phyloP scores from a whole-genome alignment of 2,113 vertebrate species.

The Seriola rivoliana region DNA sequence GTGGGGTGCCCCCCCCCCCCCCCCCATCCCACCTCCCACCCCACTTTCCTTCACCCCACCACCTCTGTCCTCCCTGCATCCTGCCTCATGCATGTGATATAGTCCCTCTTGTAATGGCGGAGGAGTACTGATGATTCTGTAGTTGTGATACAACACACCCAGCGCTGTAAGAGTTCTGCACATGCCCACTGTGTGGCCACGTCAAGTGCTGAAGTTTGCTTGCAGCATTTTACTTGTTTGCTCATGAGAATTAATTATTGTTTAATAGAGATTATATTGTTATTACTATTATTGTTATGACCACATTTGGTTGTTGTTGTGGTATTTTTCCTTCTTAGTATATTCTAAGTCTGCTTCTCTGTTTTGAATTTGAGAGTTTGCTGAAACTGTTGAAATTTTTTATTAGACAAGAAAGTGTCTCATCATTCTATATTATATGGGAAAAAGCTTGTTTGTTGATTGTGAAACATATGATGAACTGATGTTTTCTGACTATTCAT shows the following conservation, averaged over 20 bases:
- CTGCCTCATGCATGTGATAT: slow-evolving; percentile 93
- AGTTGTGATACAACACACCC: slow-evolving; percentile 99
- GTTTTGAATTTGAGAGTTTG: slow-evolving; percentile 75
- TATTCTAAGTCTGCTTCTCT: slow-evolving; percentile 66
- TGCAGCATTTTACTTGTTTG: slow-evolving; percentile 91
- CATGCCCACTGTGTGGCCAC: slow-evolving; percentile 97
- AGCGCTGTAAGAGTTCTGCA: slow-evolving; percentile 94
- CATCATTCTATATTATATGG: slow-evolving; percentile 78
- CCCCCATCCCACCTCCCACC: neutral
- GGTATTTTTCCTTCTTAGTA: slow-evolving; percentile 79
- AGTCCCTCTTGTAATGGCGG: slow-evolving; percentile 91
- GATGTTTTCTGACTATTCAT: slow-evolving; percentile 96
- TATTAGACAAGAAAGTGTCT: slow-evolving; percentile 86
- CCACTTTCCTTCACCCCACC: neutral
- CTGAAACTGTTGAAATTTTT: slow-evolving; percentile 89
- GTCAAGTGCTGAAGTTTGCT: slow-evolving; percentile 94
- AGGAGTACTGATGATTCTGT: slow-evolving; percentile 94
- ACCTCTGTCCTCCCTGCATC: slow-evolving; percentile 62
- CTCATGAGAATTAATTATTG: slow-evolving; percentile 87
- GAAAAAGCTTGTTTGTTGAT: slow-evolving; percentile 93
- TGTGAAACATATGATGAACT: slow-evolving; percentile 95
- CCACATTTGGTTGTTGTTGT: slow-evolving; percentile 91
- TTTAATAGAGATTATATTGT: slow-evolving; percentile 81
- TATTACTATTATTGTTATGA: slow-evolving; percentile 86
- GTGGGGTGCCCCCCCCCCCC: neutral